These are phyloP conservation scores for Serripes groenlandicus DNA, from an alignment of 2,888 invertebrate species.

Conservation along the genomic window DNA sequence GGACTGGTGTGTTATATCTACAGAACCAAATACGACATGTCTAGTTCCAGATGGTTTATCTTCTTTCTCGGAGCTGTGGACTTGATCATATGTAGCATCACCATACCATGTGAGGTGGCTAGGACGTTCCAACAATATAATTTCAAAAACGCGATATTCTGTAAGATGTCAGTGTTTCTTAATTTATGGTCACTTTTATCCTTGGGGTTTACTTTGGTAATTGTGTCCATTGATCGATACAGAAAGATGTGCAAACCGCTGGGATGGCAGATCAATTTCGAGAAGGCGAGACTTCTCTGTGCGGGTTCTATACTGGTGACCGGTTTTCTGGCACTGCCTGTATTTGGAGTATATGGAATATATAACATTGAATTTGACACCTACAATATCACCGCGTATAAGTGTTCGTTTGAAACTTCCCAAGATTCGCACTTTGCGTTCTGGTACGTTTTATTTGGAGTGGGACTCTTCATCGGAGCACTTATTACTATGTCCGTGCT, in stretches of 20 bases:
- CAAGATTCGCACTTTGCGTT: constrained; percentile 15
- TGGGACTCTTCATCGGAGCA: constrained; percentile 33
- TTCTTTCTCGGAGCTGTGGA: constrained; percentile 66
- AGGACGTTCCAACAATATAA: constrained; percentile 61
- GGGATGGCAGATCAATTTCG: constrained; percentile 71
- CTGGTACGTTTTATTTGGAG: constrained; percentile 48
- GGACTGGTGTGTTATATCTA: constrained; percentile 69
- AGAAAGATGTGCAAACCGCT: constrained; percentile 74
- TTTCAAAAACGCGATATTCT: constrained; percentile 51
- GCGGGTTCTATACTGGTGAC: constrained; percentile 38
- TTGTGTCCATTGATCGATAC: constrained; percentile 72
- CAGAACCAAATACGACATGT: constrained; percentile 54
- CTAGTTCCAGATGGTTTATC: constrained; percentile 68
- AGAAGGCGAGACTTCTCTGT: constrained; percentile 58
- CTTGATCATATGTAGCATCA: constrained; percentile 60
- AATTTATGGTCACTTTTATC: constrained; percentile 55
- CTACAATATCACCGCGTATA: constrained; percentile 24
- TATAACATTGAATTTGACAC: constrained; percentile 19
- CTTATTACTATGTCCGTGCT: constrained; percentile 51
- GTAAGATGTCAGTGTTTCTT: constrained; percentile 57
- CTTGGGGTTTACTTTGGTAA: constrained; percentile 57
- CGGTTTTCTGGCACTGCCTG: constrained; percentile 51
- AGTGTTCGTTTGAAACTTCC: constrained; percentile 46
- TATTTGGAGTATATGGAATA: constrained; percentile 38
- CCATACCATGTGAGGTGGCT: constrained; percentile 63